Conservation (phyloP, 30 jellyfish, hydroid and myxozoan species). For the Aurelia aurita complex sp. Pacific region DNA sequence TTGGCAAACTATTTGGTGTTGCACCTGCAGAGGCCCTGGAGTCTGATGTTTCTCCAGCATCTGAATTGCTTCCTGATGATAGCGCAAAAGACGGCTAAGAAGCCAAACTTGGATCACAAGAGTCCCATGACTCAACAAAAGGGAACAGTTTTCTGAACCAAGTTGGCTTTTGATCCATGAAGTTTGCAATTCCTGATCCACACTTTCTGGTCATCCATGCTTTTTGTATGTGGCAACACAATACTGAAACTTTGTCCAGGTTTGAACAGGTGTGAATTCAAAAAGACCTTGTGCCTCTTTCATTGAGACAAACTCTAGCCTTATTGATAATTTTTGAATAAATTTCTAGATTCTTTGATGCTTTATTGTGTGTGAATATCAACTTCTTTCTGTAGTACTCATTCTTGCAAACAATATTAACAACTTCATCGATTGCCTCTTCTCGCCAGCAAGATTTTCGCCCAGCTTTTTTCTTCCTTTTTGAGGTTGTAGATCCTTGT, state of each 20-base stretch:
- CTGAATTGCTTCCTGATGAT: slow-evolving; percentile 6
- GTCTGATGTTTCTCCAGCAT: slow-evolving; percentile 7
- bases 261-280: slow-evolving; percentile 38
- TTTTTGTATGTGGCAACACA: slow-evolving; percentile 56
- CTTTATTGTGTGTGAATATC: slow-evolving; percentile 57
- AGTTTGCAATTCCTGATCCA: slow-evolving; percentile 48
- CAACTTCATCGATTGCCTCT: slow-evolving; percentile 8
- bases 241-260: slow-evolving; percentile 36
- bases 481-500: slow-evolving; percentile 32
- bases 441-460: slow-evolving; percentile 42
- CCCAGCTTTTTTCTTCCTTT: slow-evolving; percentile 34
- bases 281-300: background rate
- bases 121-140: slow-evolving; percentile 53
- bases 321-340: slow-evolving; percentile 18
- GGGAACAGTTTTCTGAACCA: slow-evolving; percentile 49
- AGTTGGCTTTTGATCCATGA: slow-evolving; percentile 35
- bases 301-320: slow-evolving; percentile 4
- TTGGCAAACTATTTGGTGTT: slow-evolving; percentile 25
- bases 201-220: slow-evolving; percentile 32
- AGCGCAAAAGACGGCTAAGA: slow-evolving; percentile 26
- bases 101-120: slow-evolving; percentile 50
- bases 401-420: slow-evolving; percentile 14
- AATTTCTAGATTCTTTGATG: slow-evolving; percentile 34
- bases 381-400: slow-evolving; percentile 24
- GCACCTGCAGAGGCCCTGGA: slow-evolving; percentile 10